phyloP scores from a whole-genome alignment of 2,888 invertebrate species.

The Gerris lacustris region DNA sequence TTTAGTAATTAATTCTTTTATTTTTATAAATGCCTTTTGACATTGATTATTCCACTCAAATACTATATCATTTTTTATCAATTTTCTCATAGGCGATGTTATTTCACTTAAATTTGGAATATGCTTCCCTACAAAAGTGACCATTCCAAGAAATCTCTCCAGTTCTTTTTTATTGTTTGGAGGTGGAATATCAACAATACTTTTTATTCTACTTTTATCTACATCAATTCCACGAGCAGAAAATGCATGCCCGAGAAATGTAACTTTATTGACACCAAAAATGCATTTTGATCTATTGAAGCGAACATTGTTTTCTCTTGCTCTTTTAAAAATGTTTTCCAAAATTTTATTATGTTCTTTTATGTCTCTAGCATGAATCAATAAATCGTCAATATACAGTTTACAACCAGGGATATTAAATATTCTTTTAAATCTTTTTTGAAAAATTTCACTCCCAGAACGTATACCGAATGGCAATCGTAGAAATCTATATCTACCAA shows the following conservation, averaged over 20 bases:
- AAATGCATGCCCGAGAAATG: neutral
- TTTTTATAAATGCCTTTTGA: neutral
- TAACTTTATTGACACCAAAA: conserved; percentile 1
- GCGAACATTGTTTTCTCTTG: neutral
- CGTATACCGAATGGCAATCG: conserved; percentile 27
- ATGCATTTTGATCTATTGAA: neutral
- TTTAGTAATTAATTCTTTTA: conserved; percentile 14
- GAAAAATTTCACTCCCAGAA: conserved; percentile 25
- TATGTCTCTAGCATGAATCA: neutral
- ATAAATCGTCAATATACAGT: neutral
- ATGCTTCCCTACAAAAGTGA: neutral
- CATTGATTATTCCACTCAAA: conserved; percentile 12
- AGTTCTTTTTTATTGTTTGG: conserved; percentile 1
- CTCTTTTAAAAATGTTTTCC: neutral
- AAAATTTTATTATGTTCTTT: neutral
- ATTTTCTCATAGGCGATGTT: conserved; percentile 2
- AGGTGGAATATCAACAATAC: neutral
- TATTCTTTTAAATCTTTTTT: conserved; percentile 1
- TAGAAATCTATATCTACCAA: conserved; percentile 23
- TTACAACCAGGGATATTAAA: conserved; percentile 1
- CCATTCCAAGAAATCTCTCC: neutral
- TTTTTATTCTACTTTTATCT: conserved; percentile 1
- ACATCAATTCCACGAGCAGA: neutral
- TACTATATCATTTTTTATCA: neutral
- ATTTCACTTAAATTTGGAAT: neutral